These are phyloP conservation scores for Prochilodus magdalenae DNA, from an alignment of 2,113 vertebrate genomes.

Conservation along the genomic window DNA sequence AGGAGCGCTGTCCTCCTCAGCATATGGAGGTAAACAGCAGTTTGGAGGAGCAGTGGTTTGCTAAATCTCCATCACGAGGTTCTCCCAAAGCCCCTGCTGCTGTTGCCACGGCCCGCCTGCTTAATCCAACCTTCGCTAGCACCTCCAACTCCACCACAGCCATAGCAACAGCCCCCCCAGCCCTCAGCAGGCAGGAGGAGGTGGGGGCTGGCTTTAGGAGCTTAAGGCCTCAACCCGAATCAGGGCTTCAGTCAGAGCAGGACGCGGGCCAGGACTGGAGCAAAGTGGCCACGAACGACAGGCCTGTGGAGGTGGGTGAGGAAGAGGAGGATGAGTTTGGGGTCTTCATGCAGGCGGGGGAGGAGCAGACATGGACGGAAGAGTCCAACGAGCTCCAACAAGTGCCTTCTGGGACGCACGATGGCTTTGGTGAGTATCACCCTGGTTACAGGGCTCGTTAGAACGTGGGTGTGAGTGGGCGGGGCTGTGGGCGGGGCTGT, in stretches of 20 bases:
- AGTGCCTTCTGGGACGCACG: slow-evolving; percentile 68
- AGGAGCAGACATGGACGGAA: slow-evolving; percentile 61
- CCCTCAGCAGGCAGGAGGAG: slow-evolving; percentile 50
- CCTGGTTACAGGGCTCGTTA: not conserved
- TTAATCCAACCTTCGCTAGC: slow-evolving; percentile 69
- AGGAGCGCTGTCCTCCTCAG: slow-evolving; percentile 8
- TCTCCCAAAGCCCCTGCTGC: slow-evolving; percentile 33
- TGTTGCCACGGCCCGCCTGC: slow-evolving; percentile 41
- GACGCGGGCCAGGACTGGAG: slow-evolving; percentile 35
- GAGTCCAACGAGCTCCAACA: slow-evolving; percentile 62
- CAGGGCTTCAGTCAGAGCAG: slow-evolving; percentile 41
- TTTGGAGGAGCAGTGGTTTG: slow-evolving; percentile 28
- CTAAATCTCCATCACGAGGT: slow-evolving; percentile 51
- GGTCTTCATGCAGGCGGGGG: slow-evolving; percentile 77
- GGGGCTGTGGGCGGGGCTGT: too few relatives aligned
- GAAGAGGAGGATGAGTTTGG: slow-evolving; percentile 79
- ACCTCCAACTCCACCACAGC: slow-evolving; percentile 47
- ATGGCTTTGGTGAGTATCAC: slow-evolving; percentile 67
- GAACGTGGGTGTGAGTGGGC: too few relatives aligned
- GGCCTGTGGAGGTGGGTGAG: slow-evolving; percentile 42
- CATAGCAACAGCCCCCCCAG: slow-evolving; percentile 68
- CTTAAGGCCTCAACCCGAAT: slow-evolving; percentile 11
- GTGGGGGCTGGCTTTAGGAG: slow-evolving; percentile 41
- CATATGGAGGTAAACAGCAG: slow-evolving; percentile 3
- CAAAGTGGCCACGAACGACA: slow-evolving; percentile 53